Evolutionary conservation across 2,888 invertebrate species (phyloP).

Genomic region (Norana najaformis): DNA sequence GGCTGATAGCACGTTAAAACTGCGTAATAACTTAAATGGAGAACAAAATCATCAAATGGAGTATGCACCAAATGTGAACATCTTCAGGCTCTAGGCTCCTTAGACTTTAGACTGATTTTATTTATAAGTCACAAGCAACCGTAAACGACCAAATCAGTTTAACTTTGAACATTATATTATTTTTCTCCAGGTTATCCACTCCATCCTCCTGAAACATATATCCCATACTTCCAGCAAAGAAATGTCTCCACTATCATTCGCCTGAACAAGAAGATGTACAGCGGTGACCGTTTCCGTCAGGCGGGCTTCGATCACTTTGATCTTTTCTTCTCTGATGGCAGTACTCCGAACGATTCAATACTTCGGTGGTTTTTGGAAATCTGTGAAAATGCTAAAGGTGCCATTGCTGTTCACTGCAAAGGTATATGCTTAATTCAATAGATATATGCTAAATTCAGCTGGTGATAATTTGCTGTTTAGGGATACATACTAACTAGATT

Average conservation of each 20-base stretch:
- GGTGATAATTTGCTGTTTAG: too few relatives aligned
- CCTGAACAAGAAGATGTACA: constrained; percentile 89
- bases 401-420: constrained; percentile 95
- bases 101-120: not conserved
- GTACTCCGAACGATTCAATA: constrained; percentile 86
- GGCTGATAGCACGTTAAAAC: not conserved
- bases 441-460: constrained; percentile 49
- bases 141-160: not conserved
- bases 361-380: constrained; percentile 84
- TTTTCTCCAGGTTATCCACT: constrained; percentile 65
- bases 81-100: not conserved
- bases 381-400: constrained; percentile 83
- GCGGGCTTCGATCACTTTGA: constrained; percentile 93
- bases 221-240: constrained; percentile 83
- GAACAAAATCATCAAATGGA: not conserved
- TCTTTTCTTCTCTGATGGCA: constrained; percentile 94
- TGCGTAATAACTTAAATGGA: not conserved
- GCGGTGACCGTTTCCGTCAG: constrained; percentile 79
- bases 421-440: constrained; percentile 56
- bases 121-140: not conserved
- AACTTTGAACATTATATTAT: not conserved
- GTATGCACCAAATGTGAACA: not conserved
- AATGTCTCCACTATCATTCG: constrained; percentile 83
- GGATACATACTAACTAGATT: not conserved
- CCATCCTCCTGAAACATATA: constrained; percentile 91